Evolutionary conservation across 2,797 vertebrate genomes (phyloP).

Genomic region (Anabacerthia variegaticeps): DNA sequence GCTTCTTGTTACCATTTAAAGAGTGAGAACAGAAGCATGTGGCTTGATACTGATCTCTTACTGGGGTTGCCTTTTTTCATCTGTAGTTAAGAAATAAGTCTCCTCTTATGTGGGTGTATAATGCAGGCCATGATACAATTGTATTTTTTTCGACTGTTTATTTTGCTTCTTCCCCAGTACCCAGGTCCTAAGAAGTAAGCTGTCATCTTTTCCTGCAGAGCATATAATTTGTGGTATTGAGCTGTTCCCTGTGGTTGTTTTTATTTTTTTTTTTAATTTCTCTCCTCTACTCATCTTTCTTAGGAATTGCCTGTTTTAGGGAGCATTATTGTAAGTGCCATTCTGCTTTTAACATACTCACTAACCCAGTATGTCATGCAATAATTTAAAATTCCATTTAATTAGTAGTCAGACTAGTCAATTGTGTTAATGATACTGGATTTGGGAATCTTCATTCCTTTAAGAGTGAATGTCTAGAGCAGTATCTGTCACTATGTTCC

Average conservation of each 20-base stretch:
- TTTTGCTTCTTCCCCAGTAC: background rate
- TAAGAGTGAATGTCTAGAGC: background rate
- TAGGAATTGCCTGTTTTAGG: background rate
- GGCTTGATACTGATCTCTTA: background rate
- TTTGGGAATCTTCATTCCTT: background rate
- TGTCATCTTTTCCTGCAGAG: background rate
- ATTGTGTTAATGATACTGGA: background rate
- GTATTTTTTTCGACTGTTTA: background rate
- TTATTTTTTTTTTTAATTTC: background rate
- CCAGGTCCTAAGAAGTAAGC: background rate
- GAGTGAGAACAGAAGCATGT: background rate
- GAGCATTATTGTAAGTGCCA: background rate
- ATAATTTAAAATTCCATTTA: background rate
- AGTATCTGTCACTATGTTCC: background rate
- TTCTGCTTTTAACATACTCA: background rate
- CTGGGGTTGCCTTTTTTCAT: background rate
- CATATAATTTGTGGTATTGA: background rate
- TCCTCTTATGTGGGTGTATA: background rate
- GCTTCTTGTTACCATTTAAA: background rate
- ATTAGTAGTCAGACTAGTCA: background rate
- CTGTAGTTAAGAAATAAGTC: background rate
- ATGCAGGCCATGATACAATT: background rate
- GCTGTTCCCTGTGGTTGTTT: background rate
- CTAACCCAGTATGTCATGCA: background rate
- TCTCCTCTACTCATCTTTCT: background rate